Conservation (phyloP, 2,797 vertebrate genomes). For the Decapterus maruadsi region DNA sequence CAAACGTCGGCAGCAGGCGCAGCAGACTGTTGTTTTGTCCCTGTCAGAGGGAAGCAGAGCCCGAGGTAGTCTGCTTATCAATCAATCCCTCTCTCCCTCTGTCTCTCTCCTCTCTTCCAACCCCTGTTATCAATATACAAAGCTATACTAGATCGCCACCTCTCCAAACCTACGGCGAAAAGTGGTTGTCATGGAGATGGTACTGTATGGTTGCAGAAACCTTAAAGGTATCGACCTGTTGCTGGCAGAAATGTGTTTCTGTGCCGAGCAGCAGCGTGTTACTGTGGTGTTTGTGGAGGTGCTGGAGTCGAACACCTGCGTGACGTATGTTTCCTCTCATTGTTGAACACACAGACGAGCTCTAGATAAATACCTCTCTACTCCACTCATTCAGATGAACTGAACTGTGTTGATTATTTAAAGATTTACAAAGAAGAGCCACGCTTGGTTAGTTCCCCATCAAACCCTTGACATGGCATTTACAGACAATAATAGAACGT, state of each 20-base stretch:
- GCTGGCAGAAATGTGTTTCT: slow-evolving; percentile 12
- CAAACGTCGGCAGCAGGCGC: slow-evolving; percentile 88
- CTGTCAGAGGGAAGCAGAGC: slow-evolving; percentile 88
- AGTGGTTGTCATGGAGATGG: slow-evolving; percentile 63
- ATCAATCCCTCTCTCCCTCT: slow-evolving; percentile 83
- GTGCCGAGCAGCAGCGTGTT: slow-evolving; percentile 20
- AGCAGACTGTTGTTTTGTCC: slow-evolving; percentile 89
- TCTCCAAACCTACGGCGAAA: slow-evolving; percentile 37
- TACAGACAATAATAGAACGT: slow-evolving; percentile 38
- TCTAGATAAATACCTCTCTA: not conserved
- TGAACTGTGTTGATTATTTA: slow-evolving; percentile 40
- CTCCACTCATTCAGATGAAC: slow-evolving; percentile 22
- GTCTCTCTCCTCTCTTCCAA: slow-evolving; percentile 57
- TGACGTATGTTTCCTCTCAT: slow-evolving; percentile 15
- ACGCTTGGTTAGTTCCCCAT: slow-evolving; percentile 61
- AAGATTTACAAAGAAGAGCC: slow-evolving; percentile 30
- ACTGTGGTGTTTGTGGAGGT: not conserved
- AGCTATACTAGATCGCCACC: slow-evolving; percentile 60
- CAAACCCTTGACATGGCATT: slow-evolving; percentile 49
- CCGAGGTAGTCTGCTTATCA: slow-evolving; percentile 94
- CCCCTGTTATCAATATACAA: slow-evolving; percentile 64
- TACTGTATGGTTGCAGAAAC: slow-evolving; percentile 25
- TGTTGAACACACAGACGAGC: not conserved
- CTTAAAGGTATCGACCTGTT: slow-evolving; percentile 32
- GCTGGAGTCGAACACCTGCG: not conserved